phyloP scores from a whole-genome alignment of 2,888 invertebrate species.

The Darwinula stevensoni region DNA sequence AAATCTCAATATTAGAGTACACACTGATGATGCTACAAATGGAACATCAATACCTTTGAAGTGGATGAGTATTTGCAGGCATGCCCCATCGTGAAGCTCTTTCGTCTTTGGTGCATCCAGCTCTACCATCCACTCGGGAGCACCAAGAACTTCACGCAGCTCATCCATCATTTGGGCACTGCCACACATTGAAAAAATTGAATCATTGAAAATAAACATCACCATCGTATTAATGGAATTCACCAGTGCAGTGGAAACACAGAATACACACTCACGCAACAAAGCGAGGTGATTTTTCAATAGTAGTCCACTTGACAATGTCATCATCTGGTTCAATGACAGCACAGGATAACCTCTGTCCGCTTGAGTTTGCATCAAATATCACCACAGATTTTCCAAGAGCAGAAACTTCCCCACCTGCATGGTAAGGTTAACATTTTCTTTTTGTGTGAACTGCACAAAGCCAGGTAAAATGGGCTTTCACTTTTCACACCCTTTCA shows the following conservation, averaged over 20 bases:
- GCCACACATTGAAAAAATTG: conserved; percentile 6
- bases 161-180: conserved; percentile 60
- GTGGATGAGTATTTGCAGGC: conserved; percentile 55
- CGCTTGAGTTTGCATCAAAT: conserved; percentile 36
- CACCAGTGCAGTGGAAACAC: too few relatives aligned
- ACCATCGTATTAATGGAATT: too few relatives aligned
- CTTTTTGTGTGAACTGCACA: too few relatives aligned
- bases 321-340: conserved; percentile 71
- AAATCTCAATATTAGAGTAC: too few relatives aligned
- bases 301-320: conserved; percentile 59
- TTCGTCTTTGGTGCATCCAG: conserved; percentile 53
- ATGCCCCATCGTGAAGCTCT: conserved; percentile 39
- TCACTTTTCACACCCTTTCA: too few relatives aligned
- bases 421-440: too few relatives aligned
- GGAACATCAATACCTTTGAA: conserved; percentile 53
- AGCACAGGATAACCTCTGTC: conserved; percentile 53
- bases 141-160: conserved; percentile 44
- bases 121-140: conserved; percentile 65
- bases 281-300: conserved; percentile 58
- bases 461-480: too few relatives aligned
- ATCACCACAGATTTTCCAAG: conserved; percentile 63
- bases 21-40: too few relatives aligned
- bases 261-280: conserved; percentile 56
- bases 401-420: too few relatives aligned
- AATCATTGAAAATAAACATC: conserved; percentile 1